These are phyloP conservation scores for Lepidothrix coronata DNA, from an alignment of 2,113 vertebrate genomes.

Conservation along the genomic window DNA sequence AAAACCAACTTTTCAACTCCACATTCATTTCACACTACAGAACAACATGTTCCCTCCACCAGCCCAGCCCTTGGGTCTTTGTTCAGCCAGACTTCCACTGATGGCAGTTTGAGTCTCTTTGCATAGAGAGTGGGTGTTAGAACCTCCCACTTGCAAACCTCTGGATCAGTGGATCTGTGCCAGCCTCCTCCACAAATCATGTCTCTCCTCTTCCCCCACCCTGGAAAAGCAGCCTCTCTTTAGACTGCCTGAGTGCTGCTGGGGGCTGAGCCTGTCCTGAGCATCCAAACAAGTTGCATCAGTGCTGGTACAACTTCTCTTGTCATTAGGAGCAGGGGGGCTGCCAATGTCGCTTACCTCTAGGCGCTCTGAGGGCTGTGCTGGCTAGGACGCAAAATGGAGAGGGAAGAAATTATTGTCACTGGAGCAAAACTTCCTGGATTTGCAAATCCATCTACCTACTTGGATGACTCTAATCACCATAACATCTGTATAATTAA, in stretches of 20 bases:
- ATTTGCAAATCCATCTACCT: constrained; percentile 39
- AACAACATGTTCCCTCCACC: constrained; percentile 16
- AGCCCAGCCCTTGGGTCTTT: constrained; percentile 31
- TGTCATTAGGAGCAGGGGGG: neutral
- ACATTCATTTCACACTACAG: neutral
- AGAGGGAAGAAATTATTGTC: neutral
- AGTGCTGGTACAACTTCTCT: neutral
- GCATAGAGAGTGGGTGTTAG: constrained; percentile 27
- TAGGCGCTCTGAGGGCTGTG: neutral
- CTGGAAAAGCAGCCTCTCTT: neutral
- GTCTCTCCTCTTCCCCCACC: neutral
- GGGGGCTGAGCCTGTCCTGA: neutral
- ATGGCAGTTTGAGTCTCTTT: neutral
- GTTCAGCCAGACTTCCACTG: constrained; percentile 26
- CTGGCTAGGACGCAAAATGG: neutral
- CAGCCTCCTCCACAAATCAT: neutral
- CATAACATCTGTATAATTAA: constrained; percentile 50
- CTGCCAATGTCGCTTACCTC: neutral
- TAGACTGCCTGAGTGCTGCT: neutral
- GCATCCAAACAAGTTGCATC: neutral
- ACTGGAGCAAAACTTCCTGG: constrained; percentile 6
- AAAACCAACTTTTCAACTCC: neutral
- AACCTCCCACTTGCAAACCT: constrained; percentile 42
- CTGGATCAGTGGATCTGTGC: neutral
- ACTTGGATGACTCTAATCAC: constrained; percentile 21